Base-by-base conservation (phyloP, 1,140 invertebrate species). In the Geopemphigus sp. region DNA sequence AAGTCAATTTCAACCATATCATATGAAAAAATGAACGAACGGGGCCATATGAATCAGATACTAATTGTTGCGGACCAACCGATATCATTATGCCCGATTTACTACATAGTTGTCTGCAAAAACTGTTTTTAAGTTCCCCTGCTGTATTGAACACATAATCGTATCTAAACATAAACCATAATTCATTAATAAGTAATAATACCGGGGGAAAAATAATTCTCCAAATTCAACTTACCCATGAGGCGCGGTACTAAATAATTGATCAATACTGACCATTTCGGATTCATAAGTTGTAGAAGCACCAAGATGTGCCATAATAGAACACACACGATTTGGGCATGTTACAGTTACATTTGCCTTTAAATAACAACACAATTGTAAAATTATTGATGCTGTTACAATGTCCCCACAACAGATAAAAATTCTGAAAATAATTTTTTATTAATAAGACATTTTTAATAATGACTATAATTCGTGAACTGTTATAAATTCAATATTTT, bases 361-460 rank as follows among this genome's bases (percentile, higher is more conserved):
- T 90, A 91, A 93, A 15, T 89, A 84, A 82, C 89, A 90, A 57
- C 91, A 85, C 56, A 93, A 84, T 85, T 94, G 92, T 66, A 91
- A 89, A 56, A 92, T 87, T 82, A 93, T 88, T 83, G 91, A 91
- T 39, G 92, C 92, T 29, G 91, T 87, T 22, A 91, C 89, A 29
- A 90, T 91, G 82, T 89, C 89, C 29, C 90, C 92, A 64, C 89
- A 91, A 84, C 89, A 88, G 74, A 94, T 85, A 17, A 94, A 86
- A 80, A 93, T 86, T 83, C 92, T 92, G 81, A 64, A 84, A 84
- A 82, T 82, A 83, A 82, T 56, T 68, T n/a, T n/a, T 12, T n/a
- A 32, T n/a, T 24, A 68, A 10, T 68, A 66, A 32, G 6, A 17
- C 22, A 73, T 12, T 39, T 73, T 17, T 26, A 39, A n/a, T n/a